Conservation (phyloP, 2,888 invertebrate species). For the Scelioninae gen. 1 region DNA sequence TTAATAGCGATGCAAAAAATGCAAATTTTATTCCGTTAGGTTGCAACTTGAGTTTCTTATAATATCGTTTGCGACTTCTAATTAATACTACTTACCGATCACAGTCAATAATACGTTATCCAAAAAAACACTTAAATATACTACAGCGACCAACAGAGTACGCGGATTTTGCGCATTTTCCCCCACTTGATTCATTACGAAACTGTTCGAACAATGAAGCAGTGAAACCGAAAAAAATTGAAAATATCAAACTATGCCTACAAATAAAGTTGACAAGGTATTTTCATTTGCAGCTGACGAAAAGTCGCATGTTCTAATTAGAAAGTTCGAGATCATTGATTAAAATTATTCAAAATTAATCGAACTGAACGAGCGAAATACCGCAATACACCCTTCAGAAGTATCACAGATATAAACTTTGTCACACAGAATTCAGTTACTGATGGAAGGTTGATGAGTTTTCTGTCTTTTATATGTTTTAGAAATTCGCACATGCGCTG, state of each 20-base stretch:
- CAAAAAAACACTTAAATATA: conserved; percentile 91
- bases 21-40: neutral
- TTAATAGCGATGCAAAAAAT: too few species aligned
- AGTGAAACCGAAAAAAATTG: too few species aligned
- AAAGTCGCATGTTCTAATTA: neutral
- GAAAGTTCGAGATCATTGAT: neutral
- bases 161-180: conserved; percentile 77
- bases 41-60: neutral
- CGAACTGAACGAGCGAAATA: neutral
- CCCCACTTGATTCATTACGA: conserved; percentile 38
- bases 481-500: conserved; percentile 78
- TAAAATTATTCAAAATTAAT: neutral
- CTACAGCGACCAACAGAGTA: conserved; percentile 85
- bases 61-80: neutral
- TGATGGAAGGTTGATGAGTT: conserved; percentile 78
- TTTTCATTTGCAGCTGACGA: too few species aligned
- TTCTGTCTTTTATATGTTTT: conserved; percentile 79
- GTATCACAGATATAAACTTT: conserved; percentile 43
- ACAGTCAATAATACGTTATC: conserved; percentile 94
- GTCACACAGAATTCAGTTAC: conserved; percentile 71
- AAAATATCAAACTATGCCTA: neutral
- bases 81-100: conserved; percentile 89
- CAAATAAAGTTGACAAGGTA: neutral
- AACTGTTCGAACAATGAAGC: conserved; percentile 10
- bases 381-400: neutral